These are phyloP conservation scores for Petrolisthes cinctipes DNA, from an alignment of 2,888 invertebrate genomes.

Conservation along the genomic window DNA sequence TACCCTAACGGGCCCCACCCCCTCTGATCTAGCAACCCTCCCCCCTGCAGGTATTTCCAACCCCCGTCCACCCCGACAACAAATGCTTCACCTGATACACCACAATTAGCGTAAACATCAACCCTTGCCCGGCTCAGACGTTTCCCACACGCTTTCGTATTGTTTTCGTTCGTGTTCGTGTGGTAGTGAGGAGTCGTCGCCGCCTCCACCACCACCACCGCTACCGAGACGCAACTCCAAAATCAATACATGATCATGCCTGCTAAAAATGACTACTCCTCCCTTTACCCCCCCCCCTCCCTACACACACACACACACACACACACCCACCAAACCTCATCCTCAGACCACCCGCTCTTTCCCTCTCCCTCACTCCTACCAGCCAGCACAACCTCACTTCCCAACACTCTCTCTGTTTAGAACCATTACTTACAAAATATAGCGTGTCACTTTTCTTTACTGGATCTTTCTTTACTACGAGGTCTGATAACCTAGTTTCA, in stretches of 20 bases:
- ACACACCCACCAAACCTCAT: background rate
- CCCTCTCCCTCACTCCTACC: constrained; percentile 1
- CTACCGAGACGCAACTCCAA: constrained; percentile 31
- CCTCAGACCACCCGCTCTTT: background rate
- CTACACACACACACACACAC: background rate
- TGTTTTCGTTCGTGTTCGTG: constrained; percentile 15
- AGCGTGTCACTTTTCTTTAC: too few relatives aligned
- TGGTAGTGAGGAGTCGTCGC: constrained; percentile 26
- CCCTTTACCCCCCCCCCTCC: constrained; percentile 3
- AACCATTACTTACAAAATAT: too few relatives aligned
- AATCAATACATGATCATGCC: constrained; percentile 57
- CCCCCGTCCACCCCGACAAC: background rate
- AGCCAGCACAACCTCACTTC: too few relatives aligned
- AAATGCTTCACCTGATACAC: constrained; percentile 35
- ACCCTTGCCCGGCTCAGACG: background rate
- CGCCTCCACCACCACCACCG: constrained; percentile 7
- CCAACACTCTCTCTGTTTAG: too few relatives aligned
- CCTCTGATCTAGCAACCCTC: background rate
- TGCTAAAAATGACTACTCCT: constrained; percentile 46
- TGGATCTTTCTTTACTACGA: too few relatives aligned
- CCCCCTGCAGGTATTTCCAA: background rate
- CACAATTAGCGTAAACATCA: constrained; percentile 34
- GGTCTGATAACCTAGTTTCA: too few relatives aligned
- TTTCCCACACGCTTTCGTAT: background rate
- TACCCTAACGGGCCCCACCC: background rate